Conservation (phyloP, 2,888 invertebrate species). For the Rotaria magnacalcarata region DNA sequence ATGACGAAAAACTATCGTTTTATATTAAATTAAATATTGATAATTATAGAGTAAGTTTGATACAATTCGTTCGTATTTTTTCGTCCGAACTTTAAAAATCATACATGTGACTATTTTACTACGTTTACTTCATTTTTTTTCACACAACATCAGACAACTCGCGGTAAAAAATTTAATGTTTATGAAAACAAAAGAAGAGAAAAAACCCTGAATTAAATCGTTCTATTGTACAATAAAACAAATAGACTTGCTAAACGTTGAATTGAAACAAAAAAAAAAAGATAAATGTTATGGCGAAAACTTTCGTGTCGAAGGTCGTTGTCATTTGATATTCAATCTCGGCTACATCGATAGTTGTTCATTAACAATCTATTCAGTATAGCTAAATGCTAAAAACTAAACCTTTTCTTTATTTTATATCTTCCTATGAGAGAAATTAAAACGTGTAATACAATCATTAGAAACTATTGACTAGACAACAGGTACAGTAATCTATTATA, state of each 20-base stretch:
- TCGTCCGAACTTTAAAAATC: background rate
- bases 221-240: background rate
- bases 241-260: background rate
- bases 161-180: background rate
- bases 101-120: background rate
- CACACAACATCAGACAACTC: background rate
- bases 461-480: background rate
- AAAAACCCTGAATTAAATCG: no score
- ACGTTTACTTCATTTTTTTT: background rate
- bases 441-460: background rate
- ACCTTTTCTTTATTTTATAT: background rate
- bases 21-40: background rate
- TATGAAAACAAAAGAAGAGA: background rate
- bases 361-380: background rate
- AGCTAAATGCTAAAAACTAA: background rate
- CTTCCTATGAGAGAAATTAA: background rate
- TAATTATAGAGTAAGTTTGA: background rate
- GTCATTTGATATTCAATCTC: slow-evolving; percentile 7
- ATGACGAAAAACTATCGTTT: no score
- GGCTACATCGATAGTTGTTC: background rate
- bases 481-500: background rate
- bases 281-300: background rate
- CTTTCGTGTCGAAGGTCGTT: background rate
- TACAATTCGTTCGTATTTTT: background rate
- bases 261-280: background rate